Evolutionary conservation across 1,140 invertebrate species (phyloP).

Genomic region (Scylla paramamosain): DNA sequence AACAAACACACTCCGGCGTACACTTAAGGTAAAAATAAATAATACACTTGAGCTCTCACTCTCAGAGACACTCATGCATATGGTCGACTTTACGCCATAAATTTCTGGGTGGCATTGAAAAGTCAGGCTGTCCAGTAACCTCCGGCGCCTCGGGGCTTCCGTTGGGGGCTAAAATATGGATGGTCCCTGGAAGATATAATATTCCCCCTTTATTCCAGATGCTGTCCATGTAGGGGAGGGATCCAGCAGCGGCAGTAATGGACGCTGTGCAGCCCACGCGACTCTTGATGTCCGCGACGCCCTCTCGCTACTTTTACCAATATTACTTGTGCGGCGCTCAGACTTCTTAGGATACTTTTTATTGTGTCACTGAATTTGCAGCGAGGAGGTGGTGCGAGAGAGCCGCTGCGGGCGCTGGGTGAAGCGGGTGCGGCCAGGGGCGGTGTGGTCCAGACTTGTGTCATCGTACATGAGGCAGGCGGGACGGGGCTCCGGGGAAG

Average conservation of each 20-base stretch:
- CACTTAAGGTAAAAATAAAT: neutral
- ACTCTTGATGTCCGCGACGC: slow-evolving; percentile 49
- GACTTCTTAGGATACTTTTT: neutral
- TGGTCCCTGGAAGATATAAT: slow-evolving; percentile 39
- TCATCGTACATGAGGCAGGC: slow-evolving; percentile 64
- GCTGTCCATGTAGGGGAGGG: slow-evolving; percentile 52
- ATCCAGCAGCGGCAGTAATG: slow-evolving; percentile 35
- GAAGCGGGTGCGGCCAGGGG: neutral
- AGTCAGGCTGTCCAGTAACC: neutral
- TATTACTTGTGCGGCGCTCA: neutral
- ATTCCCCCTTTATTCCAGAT: slow-evolving; percentile 57
- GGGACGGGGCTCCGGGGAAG: neutral
- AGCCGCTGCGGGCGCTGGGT: neutral
- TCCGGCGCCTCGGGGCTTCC: neutral
- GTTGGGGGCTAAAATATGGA: neutral
- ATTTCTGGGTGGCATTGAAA: neutral
- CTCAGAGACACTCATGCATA: neutral
- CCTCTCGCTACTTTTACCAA: slow-evolving; percentile 28
- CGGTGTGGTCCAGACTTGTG: neutral
- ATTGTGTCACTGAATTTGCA: neutral
- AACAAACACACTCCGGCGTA: neutral
- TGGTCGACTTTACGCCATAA: neutral
- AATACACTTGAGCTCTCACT: neutral
- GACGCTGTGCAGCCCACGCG: slow-evolving; percentile 58
- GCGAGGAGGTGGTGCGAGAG: neutral